phyloP scores from a whole-genome alignment of 2,888 invertebrate species.

The Amphipoea oculea region DNA sequence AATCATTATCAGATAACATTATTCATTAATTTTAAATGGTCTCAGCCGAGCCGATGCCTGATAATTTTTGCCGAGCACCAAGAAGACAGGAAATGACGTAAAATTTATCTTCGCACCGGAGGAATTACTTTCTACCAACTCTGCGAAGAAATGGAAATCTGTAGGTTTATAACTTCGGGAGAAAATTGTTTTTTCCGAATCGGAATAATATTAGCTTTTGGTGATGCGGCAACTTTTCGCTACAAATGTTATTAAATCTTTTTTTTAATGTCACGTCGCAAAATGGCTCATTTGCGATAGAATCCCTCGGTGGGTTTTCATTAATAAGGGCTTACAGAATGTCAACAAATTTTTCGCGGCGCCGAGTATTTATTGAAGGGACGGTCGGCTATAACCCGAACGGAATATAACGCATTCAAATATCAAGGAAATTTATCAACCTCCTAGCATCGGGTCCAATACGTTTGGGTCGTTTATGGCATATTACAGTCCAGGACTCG shows the following conservation, averaged over 20 bases:
- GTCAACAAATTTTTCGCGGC: conserved; percentile 77
- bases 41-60: conserved; percentile 85
- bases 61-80: conserved; percentile 87
- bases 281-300: conserved; percentile 70
- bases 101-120: conserved; percentile 88
- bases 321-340: conserved; percentile 80
- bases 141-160: conserved; percentile 87
- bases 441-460: conserved; percentile 85
- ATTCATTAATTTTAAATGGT: conserved; percentile 90
- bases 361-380: conserved; percentile 83
- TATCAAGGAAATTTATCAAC: conserved; percentile 89
- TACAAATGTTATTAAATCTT: conserved; percentile 80
- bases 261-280: conserved; percentile 66
- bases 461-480: conserved; percentile 88
- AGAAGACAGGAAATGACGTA: conserved; percentile 87
- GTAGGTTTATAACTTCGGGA: conserved; percentile 86
- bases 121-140: conserved; percentile 88
- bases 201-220: conserved; percentile 84
- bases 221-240: conserved; percentile 79
- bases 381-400: conserved; percentile 80
- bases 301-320: conserved; percentile 75
- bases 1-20: conserved; percentile 90
- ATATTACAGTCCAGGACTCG: conserved; percentile 87
- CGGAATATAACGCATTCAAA: conserved; percentile 88
- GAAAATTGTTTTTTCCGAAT: conserved; percentile 87